Percentiles rank a stretch among this genome's conserved stretches.
Conservation (phyloP, 1,140 invertebrate species). For the Rhyacophila brunnea region DNA sequence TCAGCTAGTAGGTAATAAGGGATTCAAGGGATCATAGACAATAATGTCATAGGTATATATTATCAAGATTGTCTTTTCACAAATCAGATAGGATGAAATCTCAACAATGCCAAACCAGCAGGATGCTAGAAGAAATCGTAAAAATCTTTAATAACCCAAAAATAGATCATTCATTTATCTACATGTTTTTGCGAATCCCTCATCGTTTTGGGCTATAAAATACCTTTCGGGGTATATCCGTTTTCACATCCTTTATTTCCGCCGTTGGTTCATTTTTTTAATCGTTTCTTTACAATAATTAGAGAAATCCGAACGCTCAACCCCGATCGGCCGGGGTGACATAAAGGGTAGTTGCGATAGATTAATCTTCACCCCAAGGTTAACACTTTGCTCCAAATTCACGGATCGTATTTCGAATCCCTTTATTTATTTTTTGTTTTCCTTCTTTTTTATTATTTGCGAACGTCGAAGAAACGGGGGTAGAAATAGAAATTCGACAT, state of each 20-base stretch:
- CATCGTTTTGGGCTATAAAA: not conserved
- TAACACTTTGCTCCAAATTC: slow-evolving; percentile 26
- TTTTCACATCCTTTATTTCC: no score
- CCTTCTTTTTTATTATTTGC: slow-evolving; percentile 11
- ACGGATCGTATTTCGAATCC: slow-evolving; percentile 22
- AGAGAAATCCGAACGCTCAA: slow-evolving; percentile 29
- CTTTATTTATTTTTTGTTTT: slow-evolving; percentile 12
- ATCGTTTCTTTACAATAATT: slow-evolving; percentile 32
- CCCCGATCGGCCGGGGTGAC: slow-evolving; percentile 14
- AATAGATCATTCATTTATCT: no score
- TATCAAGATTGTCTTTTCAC: no score
- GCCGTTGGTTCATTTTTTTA: not conserved
- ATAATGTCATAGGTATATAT: no score
- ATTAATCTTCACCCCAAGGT: slow-evolving; percentile 29
- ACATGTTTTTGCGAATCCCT: no score
- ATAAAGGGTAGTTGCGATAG: slow-evolving; percentile 22
- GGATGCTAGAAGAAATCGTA: no score
- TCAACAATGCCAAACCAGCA: no score
- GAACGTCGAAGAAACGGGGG: slow-evolving; percentile 4
- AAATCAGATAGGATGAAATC: no score
- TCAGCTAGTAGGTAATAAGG: no score
- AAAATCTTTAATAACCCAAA: no score
- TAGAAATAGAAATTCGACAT: slow-evolving; percentile 2
- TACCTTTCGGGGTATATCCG: no score
- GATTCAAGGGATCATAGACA: no score